A percentile compares a stretch with the other conserved stretches of the same genome.
Evolutionary conservation across 2,113 vertebrate genomes (phyloP).

Genomic region (Neogale vison): DNA sequence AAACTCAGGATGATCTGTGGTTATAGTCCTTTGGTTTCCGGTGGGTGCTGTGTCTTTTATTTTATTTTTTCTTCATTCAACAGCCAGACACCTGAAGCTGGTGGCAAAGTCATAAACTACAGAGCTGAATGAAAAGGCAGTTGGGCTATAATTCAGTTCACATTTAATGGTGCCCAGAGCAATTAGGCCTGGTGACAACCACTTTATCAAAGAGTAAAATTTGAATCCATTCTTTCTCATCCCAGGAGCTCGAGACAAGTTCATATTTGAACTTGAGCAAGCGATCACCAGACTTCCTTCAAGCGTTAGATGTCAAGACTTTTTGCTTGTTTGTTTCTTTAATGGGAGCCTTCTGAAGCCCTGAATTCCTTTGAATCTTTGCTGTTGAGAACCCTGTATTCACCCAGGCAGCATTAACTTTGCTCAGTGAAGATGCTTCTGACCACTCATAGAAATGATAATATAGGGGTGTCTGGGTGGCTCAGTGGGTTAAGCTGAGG

Average conservation of each 20-base stretch:
- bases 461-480: background rate
- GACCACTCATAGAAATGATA: background rate
- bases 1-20: constrained; percentile 22
- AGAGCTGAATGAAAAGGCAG: constrained; percentile 12
- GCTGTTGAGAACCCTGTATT: background rate
- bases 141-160: background rate
- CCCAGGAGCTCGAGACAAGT: background rate
- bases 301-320: background rate
- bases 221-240: background rate
- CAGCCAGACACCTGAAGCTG: background rate
- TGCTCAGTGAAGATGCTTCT: background rate
- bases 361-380: background rate
- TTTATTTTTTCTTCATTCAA: background rate
- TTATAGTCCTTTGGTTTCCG: background rate
- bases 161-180: background rate
- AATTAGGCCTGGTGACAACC: background rate
- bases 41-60: background rate
- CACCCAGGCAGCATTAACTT: background rate
- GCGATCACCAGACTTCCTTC: background rate
- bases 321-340: background rate
- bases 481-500: too few species aligned
- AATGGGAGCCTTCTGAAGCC: background rate
- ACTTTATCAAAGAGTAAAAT: background rate
- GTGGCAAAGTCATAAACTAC: background rate
- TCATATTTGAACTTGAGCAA: background rate